Conservation (phyloP, 2,113 vertebrate species). For the Dipodomys spectabilis region DNA sequence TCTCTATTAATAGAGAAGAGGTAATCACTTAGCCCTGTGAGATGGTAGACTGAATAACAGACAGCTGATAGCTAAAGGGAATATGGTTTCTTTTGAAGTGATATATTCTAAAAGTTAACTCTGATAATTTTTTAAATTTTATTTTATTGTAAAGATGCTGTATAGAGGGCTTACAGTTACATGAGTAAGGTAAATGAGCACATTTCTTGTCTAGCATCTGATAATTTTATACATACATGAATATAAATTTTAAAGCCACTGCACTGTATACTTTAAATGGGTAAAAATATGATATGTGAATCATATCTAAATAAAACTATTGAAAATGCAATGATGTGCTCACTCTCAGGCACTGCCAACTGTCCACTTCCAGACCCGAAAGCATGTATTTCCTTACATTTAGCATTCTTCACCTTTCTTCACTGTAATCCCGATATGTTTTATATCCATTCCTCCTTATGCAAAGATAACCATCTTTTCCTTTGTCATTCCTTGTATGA, state of each 20-base stretch:
- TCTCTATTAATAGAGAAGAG: not conserved
- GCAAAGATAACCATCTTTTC: not conserved
- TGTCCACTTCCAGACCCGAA: not conserved
- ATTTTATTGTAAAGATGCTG: too few relatives aligned
- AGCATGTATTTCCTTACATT: not conserved
- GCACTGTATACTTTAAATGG: not conserved
- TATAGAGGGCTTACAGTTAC: too few relatives aligned
- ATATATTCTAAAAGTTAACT: conserved; percentile 2
- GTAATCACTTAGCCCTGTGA: not conserved
- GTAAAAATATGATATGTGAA: not conserved
- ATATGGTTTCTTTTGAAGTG: not conserved
- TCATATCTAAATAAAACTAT: not conserved
- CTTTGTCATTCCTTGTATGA: not conserved
- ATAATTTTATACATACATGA: too few relatives aligned
- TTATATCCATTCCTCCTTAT: not conserved
- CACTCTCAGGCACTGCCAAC: not conserved
- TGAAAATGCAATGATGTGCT: not conserved
- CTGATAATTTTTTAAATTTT: not conserved
- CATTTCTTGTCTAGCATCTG: too few relatives aligned
- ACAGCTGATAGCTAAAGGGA: not conserved
- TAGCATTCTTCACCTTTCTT: conserved; percentile 22
- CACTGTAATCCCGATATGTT: not conserved
- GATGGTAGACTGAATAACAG: not conserved
- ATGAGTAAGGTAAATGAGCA: too few relatives aligned
- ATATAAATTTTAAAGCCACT: too few relatives aligned